Evolutionary conservation across 1,140 invertebrate species (phyloP), one percentile per base, ranked within the genome.

Genomic region (Battus philenor): DNA sequence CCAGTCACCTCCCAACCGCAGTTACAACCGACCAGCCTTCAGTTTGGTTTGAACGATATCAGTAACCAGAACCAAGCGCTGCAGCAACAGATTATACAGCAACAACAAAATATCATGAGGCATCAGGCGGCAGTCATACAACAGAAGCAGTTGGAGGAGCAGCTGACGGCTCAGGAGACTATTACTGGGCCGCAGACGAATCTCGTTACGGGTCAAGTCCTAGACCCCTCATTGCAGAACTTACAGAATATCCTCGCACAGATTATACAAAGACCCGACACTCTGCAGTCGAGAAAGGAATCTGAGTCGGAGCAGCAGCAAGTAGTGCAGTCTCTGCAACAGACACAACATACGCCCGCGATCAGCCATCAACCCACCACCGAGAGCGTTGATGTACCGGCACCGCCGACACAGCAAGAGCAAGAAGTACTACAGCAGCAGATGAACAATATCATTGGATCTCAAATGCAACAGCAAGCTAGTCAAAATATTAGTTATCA

Each of bases 131-230:
- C 68, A 0, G 72, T 76, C 8, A 86, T 89, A 13, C 74, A 87
- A 0, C 85, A 87, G 39, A 88, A 88, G 22, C 79, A 88, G 48
- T 81, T 86, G 20, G 80, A 85, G 47, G 67, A 79, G 39, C 71
- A 81, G 17, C 59, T 86, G 13, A 78, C 79, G 36, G 71, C 72
- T 5, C 72, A 83, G 41, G 77, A 85, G 31, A 65, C 71, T 61
- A 59, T 80, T 18, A 26, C 67, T 27, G 55, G 80, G 54, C 70
- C 81, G 47, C 69, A 76, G 48, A 48, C 59, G 59, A 76, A 73
- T 59, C 65, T 76, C 47, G 67, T 68, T 9, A 50, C 68, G 4
- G 60, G 62, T 7, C 77, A 81, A 41, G 61, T 71, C 9, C 48
- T 86, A 16, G 83, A 87, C 38, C 86, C 83, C 2, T 86, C 82